Evolutionary conservation across 2,797 vertebrate species (phyloP).

Genomic region (Macropus fuliginosus): DNA sequence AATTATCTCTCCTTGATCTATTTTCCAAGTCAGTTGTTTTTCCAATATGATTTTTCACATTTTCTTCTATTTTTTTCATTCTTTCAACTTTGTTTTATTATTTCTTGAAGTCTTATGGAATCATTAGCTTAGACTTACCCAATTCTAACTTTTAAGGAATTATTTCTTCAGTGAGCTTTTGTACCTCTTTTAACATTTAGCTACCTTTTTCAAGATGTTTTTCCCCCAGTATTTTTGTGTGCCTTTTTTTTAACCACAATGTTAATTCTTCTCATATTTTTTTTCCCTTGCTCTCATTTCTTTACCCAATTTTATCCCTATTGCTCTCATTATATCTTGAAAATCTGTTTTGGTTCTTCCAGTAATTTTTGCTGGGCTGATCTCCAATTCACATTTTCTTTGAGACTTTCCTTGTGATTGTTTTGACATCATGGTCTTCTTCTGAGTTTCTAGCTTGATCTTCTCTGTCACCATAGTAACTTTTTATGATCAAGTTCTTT

Average conservation of each 20-base stretch:
- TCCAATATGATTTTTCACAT: not conserved
- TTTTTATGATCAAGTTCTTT: not conserved
- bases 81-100: not conserved
- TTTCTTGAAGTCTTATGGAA: not conserved
- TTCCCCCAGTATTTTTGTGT: not conserved
- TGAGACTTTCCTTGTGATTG: not conserved
- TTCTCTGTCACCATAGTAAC: not conserved
- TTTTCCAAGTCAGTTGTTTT: not conserved
- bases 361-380: not conserved
- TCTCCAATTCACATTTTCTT: not conserved
- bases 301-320: not conserved
- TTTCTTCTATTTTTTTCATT: not conserved
- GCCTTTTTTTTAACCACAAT: not conserved
- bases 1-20: not conserved
- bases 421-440: not conserved
- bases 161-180: not conserved
- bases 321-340: not conserved
- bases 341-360: not conserved
- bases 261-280: not conserved
- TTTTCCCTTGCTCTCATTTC: not conserved
- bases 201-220: not conserved
- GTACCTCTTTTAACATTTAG: not conserved
- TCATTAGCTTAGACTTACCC: not conserved
- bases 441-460: not conserved
- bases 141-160: not conserved